Base-by-base conservation (phyloP, 1,140 invertebrate species). In the Drosophila tropicalis region DNA sequence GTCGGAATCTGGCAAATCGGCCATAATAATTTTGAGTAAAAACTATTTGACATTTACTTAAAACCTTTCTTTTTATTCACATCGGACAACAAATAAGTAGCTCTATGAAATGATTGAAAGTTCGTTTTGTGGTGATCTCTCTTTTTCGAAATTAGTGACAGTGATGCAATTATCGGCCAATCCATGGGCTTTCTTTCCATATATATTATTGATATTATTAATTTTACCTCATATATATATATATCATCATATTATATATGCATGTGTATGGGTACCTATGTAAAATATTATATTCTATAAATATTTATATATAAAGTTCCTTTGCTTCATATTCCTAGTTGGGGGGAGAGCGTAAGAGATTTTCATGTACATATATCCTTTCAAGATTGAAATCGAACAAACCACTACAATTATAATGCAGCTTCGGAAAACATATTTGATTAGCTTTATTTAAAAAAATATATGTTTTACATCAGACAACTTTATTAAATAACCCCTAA, bases 181-280 rank as follows among this genome's bases (percentile, higher is more conserved):
- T 25, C 3, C 22, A 25, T 25, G 22, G 22, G 0, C 22, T 25
- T 25, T 12, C 9, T 36, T 36, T 36, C 9, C 10, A 36, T 36
- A 36, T 36, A 12, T 36, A 36, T 22, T 41, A 40, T 51, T 55
- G 17, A 51, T 51, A 22, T 61, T 51, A 13, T 57, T 79, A 66
- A 60, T 65, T 34, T 63, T 67, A 67, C 58, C 17, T 65, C 60
- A 55, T 69, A 64, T 56, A 67, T 22, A 36, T 70, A 54, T 67
- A 81, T 81, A 69, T 67, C 75, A 67, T 79, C 58, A 62, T 72
- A 83, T 75, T 72, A 61, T 62, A 62, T 69, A 64, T 54, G 54
- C 55, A 51, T 62, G 55, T 22, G 41, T 69, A 19, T 81, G 22
- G 70, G 15, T 65, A 57, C 70, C 55, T 64, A 47, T 62, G 65